A percentile compares a stretch with the other conserved stretches of the same genome.
phyloP scores from a whole-genome alignment of 2,113 vertebrate genomes.

The Egretta garzetta region DNA sequence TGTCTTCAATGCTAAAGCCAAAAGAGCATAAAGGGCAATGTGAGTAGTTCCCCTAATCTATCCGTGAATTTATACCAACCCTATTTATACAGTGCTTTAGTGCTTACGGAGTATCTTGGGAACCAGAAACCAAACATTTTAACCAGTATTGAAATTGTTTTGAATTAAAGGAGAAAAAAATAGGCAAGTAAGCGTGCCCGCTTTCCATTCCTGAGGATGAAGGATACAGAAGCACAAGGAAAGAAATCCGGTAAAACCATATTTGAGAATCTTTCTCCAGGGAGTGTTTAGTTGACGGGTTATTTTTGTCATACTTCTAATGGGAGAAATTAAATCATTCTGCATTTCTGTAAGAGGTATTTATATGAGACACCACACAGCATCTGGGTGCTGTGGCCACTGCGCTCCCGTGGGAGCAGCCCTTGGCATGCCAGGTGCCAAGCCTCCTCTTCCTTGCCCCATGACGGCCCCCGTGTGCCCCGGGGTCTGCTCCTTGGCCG shows the following conservation, averaged over 20 bases:
- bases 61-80: neutral
- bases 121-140: neutral
- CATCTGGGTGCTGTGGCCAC: neutral
- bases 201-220: neutral
- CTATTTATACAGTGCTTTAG: neutral
- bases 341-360: neutral
- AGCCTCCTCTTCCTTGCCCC: neutral
- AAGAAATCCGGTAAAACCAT: constrained; percentile 21
- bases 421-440: accelerated
- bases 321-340: neutral
- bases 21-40: neutral
- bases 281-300: constrained; percentile 13
- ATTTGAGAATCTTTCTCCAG: constrained; percentile 5
- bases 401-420: neutral
- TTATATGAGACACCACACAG: neutral
- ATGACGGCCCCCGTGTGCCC: accelerated
- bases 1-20: neutral
- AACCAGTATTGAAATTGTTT: neutral
- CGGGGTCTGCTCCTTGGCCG: neutral
- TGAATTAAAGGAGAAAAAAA: neutral
- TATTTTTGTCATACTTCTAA: constrained; percentile 47
- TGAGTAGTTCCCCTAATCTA: neutral
- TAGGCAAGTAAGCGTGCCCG: neutral
- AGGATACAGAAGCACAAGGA: neutral
- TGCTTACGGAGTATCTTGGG: neutral